Evolutionary conservation across 2,888 invertebrate species (phyloP).

Genomic region (Pycnomerus fuliginosus): DNA sequence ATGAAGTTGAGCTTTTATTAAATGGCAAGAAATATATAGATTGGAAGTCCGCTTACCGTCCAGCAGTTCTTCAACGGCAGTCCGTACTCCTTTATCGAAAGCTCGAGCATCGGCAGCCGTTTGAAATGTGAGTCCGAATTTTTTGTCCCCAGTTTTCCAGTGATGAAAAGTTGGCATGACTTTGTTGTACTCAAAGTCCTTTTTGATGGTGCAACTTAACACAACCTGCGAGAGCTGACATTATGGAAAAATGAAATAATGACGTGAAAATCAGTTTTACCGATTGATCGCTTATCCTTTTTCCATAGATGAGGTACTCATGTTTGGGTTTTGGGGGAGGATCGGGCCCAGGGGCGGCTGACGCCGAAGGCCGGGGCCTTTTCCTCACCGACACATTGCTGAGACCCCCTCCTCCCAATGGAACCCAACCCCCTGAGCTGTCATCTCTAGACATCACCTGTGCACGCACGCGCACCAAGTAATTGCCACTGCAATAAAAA

Average conservation of each 20-base stretch:
- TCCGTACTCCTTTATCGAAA: conserved; percentile 88
- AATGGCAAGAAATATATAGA: background rate
- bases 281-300: conserved; percentile 88
- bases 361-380: conserved; percentile 58
- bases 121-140: conserved; percentile 94
- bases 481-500: conserved; percentile 70
- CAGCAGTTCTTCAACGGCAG: conserved; percentile 84
- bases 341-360: conserved; percentile 42
- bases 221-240: conserved; percentile 66
- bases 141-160: conserved; percentile 94
- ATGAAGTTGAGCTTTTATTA: background rate
- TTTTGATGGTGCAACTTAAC: conserved; percentile 90
- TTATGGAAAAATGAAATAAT: background rate
- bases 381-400: conserved; percentile 90
- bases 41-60: conserved; percentile 70
- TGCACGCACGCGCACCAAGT: conserved; percentile 95
- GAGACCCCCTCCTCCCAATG: conserved; percentile 90
- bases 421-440: conserved; percentile 94
- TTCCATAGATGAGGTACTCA: conserved; percentile 92
- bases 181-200: conserved; percentile 95
- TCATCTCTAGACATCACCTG: conserved; percentile 99
- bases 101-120: conserved; percentile 92
- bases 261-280: conserved; percentile 55
- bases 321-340: conserved; percentile 63
- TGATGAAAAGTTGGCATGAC: conserved; percentile 99